Evolutionary conservation across 1,140 invertebrate species (phyloP).

Genomic region (Pinna nobilis): DNA sequence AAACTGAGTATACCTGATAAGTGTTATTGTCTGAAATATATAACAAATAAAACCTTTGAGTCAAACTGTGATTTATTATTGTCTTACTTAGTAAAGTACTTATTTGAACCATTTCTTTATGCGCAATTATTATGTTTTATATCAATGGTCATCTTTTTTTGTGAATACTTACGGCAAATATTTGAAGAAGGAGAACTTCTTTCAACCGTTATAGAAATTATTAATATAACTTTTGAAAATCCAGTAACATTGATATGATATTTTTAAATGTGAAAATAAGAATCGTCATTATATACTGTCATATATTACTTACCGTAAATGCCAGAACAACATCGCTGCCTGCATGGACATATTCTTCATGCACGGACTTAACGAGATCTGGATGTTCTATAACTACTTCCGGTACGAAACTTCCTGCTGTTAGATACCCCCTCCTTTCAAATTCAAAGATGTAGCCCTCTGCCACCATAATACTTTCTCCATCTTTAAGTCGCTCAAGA

Average conservation of each 20-base stretch:
- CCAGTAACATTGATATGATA: neutral
- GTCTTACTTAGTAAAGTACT: too few species aligned
- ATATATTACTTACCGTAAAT: constrained; percentile 65
- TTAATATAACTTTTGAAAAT: neutral
- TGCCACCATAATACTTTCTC: constrained; percentile 51
- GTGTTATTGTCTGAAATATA: too few species aligned
- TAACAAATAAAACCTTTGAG: too few species aligned
- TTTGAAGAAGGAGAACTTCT: neutral
- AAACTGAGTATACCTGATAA: too few species aligned
- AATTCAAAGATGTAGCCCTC: constrained; percentile 69
- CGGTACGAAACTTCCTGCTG: constrained; percentile 57
- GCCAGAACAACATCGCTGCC: constrained; percentile 65
- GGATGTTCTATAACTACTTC: constrained; percentile 64
- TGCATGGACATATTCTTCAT: constrained; percentile 63
- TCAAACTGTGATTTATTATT: too few species aligned
- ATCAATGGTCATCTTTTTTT: too few species aligned
- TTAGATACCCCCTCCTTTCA: constrained; percentile 56
- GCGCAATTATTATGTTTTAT: too few species aligned
- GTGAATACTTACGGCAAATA: too few species aligned
- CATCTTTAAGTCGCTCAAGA: constrained; percentile 44
- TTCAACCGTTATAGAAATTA: neutral
- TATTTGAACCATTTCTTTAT: too few species aligned
- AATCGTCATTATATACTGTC: too few species aligned
- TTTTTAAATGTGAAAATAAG: neutral
- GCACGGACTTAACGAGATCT: constrained; percentile 46